phyloP scores from a whole-genome alignment of 2,888 invertebrate species.

The Cheilosia variabilis region DNA sequence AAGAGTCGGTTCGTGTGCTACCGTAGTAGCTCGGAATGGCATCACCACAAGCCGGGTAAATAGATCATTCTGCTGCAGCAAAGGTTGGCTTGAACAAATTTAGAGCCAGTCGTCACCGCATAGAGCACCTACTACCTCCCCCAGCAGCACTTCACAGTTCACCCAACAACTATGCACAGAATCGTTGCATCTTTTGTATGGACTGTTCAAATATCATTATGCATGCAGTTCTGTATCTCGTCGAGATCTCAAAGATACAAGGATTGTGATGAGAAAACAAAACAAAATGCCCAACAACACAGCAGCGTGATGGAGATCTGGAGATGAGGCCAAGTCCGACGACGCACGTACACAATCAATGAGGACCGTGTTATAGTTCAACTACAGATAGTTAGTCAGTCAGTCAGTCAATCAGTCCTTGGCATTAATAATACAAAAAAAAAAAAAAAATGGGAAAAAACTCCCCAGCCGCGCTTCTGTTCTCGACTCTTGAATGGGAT shows the following conservation, averaged over 20 bases:
- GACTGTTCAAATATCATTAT: conserved; percentile 38
- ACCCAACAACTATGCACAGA: background rate
- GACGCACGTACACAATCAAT: conserved; percentile 39
- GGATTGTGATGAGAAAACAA: conserved; percentile 17
- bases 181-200: conserved; percentile 24
- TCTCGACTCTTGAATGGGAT: conserved; percentile 41
- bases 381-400: conserved; percentile 31
- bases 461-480: conserved; percentile 44
- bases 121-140: background rate
- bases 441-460: background rate
- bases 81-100: conserved; percentile 26
- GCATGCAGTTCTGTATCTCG: conserved; percentile 23
- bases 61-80: conserved; percentile 38
- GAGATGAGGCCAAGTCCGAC: conserved; percentile 37
- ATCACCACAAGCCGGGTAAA: conserved; percentile 22
- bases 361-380: conserved; percentile 36
- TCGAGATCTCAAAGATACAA: conserved; percentile 56
- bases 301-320: conserved; percentile 22
- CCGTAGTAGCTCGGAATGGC: conserved; percentile 11
- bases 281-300: conserved; percentile 8
- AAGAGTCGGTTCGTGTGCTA: conserved; percentile 57
- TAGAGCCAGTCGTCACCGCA: conserved; percentile 14
- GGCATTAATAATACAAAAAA: conserved; percentile 45
- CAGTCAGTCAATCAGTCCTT: conserved; percentile 64
- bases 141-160: background rate